A percentile compares a stretch with the other conserved stretches of the same genome.
phyloP scores from a whole-genome alignment of 2,888 invertebrate species.

The Ectropis crepuscularia region DNA sequence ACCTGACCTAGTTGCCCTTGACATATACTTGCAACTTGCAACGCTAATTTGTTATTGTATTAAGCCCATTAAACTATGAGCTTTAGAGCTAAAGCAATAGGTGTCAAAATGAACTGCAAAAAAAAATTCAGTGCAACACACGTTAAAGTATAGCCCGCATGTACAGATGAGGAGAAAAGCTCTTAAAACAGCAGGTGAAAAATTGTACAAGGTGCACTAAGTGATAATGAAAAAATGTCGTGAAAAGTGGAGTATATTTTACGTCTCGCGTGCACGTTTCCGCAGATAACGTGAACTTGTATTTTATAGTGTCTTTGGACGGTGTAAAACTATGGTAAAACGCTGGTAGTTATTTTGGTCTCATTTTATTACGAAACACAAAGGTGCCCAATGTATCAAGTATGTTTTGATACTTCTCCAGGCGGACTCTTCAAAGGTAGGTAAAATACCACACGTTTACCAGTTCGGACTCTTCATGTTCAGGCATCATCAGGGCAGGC shows the following conservation, averaged over 20 bases:
- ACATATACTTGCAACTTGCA: constrained; percentile 56
- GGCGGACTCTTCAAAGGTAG: too few relatives aligned
- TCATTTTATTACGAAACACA: too few relatives aligned
- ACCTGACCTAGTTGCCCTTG: constrained; percentile 64
- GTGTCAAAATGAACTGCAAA: constrained; percentile 45
- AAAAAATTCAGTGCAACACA: constrained; percentile 46
- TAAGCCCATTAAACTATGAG: constrained; percentile 29
- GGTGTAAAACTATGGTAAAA: too few relatives aligned
- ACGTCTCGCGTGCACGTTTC: too few relatives aligned
- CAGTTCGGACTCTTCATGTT: too few relatives aligned
- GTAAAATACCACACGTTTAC: too few relatives aligned
- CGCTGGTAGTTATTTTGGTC: too few relatives aligned
- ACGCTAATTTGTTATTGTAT: constrained; percentile 13
- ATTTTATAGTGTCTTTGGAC: not conserved
- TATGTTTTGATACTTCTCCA: too few relatives aligned
- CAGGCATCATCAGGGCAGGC: too few relatives aligned
- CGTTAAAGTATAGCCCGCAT: constrained; percentile 46
- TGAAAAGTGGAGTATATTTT: not conserved
- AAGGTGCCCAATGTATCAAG: too few relatives aligned
- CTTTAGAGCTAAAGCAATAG: constrained; percentile 48
- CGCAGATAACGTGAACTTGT: too few relatives aligned
- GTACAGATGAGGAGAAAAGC: constrained; percentile 22
- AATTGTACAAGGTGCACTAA: too few relatives aligned
- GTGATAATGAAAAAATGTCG: not conserved
- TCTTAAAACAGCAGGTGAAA: not conserved